Base-by-base conservation (phyloP, 2,113 vertebrate species). In the Hippopotamus amphibius region DNA sequence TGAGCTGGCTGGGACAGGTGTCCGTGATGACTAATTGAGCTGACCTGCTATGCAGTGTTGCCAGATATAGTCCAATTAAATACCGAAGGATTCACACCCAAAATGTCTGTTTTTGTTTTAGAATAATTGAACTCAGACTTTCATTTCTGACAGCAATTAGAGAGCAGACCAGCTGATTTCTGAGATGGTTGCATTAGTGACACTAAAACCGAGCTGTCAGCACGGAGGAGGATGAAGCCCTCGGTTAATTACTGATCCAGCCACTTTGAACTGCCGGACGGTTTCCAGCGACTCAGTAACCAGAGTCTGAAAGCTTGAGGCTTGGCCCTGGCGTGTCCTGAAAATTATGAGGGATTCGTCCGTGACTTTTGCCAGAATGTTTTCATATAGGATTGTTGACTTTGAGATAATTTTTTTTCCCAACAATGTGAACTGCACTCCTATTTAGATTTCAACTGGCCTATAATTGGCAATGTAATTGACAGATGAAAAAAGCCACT, bases 191-290 rank as follows among this genome's bases (percentile, higher is more conserved):
- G 48, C 16, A 0, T 68, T 21, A 53, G 77, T 12, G 82, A 41
- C 50, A 2, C 1, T 4, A 28, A 61, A 24, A 4, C 46, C 8
- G 3, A 33, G 69, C 82, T 7, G 37, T 69, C 69, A 7, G 84
- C 4, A 0, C 4, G 1, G 0, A 1, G 30, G 57, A 15, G 4
- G 5, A 1, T 0, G 4, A 6, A 0, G 26, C 12, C 26, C 43
- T 37, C 0, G 0, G 28, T 59, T 43, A 17, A 46, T 63, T 30
- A 79, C 24, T 0, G 15, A 3, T 1, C 17, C 24, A 0, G 28
- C 59, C 72, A 0, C 17, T 13, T 0, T 2, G 74, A 26, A 24
- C 28, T 0, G 53, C 4, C 2, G 19, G 17, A 0, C 14, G 0
- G 1, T 17, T 30, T 16, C 74, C 90, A 4, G 0, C 0, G 17